Evolutionary conservation across 2,797 vertebrate genomes (phyloP), one percentile per base, ranked within the genome.

Genomic region (Paguma larvata): DNA sequence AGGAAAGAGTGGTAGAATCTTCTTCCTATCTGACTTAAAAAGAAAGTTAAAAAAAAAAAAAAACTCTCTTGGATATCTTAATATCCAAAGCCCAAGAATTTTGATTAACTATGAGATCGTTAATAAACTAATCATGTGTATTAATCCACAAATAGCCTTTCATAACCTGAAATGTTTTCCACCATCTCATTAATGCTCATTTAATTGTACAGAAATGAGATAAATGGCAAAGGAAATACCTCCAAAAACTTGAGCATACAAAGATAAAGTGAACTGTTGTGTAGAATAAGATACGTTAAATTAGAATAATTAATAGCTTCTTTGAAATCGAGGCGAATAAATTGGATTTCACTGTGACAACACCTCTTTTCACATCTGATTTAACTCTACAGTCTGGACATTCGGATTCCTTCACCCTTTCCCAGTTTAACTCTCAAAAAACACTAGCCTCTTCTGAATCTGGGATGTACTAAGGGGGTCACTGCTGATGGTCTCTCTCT

Each of bases 91-190:
- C 78, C 7, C 53, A 89, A 80, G 21, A 6, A 88, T 75, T 95
- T 90, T 63, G 21, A 89, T 94, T 91, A 94, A 87, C 79, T 84
- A 87, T 19, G 59, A 75, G 83, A 94, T 83, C 5, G 82, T 32
- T 19, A 73, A n/a, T 65, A 75, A 56, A 92, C 1, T 72, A 41
- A 85, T 85, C 5, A 78, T 83, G 27, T 44, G 10, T 38, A 82
- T 86, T 73, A 70, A 96, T 82, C 56, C 38, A 93, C 10, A 94
- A 67, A 68, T 56, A 68, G 15, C 10, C 86, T 48, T 86, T 67
- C 73, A 75, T 62, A 87, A 1, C 34, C 53, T 56, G 34, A 62
- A 89, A 88, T 87, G 1, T 78, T 94, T 97, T 94, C 85, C 16
- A 78, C 59, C 44, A 73, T 91, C 32, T 90, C 25, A 94, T 73